Percentiles rank a stretch among this genome's conserved stretches.
Conservation (phyloP, 2,113 vertebrate species). For the Trematocara variabile region DNA sequence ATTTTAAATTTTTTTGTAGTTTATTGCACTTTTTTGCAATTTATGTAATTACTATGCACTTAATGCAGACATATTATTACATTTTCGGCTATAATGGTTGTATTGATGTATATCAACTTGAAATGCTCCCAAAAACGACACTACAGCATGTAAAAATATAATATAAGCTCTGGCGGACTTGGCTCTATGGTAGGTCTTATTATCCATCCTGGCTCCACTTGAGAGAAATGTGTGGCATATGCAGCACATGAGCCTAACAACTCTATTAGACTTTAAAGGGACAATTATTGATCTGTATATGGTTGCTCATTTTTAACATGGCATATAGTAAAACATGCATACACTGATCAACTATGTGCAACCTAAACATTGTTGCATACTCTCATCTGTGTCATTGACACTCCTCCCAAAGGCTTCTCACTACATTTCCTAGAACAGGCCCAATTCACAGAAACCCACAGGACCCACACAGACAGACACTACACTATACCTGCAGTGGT, state of each 20-base stretch:
- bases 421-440: not conserved
- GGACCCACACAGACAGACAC: not conserved
- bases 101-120: no score
- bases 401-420: not conserved
- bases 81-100: no score
- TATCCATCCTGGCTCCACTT: not conserved
- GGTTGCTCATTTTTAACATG: not conserved
- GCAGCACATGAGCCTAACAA: not conserved
- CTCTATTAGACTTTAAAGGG: not conserved
- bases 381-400: not conserved
- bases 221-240: not conserved
- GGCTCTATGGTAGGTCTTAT: not conserved
- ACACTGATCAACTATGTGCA: not conserved
- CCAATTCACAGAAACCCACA: not conserved
- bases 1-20: no score
- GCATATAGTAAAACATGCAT: not conserved
- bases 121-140: no score
- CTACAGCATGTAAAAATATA: no score
- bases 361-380: not conserved
- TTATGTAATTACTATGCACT: no score
- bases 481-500: not conserved
- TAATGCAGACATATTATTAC: no score
- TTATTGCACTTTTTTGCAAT: no score
- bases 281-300: not conserved
- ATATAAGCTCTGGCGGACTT: no score